Evolutionary conservation across 2,797 vertebrate genomes (phyloP).

Genomic region (Schizopygopsis pylzovi): DNA sequence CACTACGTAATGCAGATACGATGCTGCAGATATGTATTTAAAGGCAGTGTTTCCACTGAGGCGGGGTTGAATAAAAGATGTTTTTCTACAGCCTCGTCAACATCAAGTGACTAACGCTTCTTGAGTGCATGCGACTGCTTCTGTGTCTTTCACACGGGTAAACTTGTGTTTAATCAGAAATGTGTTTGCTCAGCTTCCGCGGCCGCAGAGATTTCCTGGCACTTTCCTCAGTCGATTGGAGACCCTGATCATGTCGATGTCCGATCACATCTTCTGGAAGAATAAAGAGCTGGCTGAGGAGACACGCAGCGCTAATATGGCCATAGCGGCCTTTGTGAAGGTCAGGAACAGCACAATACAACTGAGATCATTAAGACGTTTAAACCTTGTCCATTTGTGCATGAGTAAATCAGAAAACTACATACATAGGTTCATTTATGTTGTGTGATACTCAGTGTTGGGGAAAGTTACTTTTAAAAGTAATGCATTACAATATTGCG

Average conservation of each 20-base stretch:
- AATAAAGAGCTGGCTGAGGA: conserved; percentile 89
- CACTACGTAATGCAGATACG: too few species aligned
- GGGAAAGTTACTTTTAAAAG: too few species aligned
- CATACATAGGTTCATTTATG: not conserved
- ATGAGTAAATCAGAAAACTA: not conserved
- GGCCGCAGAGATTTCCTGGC: conserved; percentile 89
- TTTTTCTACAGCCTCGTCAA: too few species aligned
- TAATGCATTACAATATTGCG: too few species aligned
- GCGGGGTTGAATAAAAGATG: too few species aligned
- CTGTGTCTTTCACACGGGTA: not conserved
- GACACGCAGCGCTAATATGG: conserved; percentile 90
- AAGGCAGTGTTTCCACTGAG: too few species aligned
- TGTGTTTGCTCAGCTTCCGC: conserved; percentile 79
- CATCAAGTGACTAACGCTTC: too few species aligned
- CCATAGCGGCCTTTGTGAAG: conserved; percentile 91
- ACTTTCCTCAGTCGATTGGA: conserved; percentile 90
- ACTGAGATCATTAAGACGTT: not conserved
- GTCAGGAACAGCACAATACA: conserved; percentile 68
- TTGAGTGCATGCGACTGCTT: not conserved
- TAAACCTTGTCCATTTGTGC: not conserved
- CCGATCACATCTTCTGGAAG: conserved; percentile 94
- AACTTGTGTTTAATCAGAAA: not conserved
- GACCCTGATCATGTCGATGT: conserved; percentile 86
- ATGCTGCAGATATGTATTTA: too few species aligned
- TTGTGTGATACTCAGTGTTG: not conserved